Evolutionary conservation across 1,140 invertebrate species (phyloP).

Genomic region (Pachypsylla venusta): DNA sequence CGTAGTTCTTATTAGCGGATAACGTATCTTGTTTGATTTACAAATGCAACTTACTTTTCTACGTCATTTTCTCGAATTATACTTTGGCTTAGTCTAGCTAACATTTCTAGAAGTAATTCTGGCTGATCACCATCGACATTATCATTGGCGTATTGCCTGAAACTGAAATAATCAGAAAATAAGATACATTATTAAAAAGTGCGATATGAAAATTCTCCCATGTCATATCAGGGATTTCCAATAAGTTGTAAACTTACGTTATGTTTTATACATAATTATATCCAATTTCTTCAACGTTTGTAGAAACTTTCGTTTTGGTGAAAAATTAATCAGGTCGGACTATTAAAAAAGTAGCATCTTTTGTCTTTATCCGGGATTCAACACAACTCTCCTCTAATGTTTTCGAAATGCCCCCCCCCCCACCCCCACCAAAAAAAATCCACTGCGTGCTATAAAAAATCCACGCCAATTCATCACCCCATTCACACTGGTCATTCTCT

Average conservation of each 20-base stretch:
- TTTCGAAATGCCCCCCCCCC: too few species aligned
- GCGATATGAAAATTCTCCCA: neutral
- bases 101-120: slow-evolving; percentile 41
- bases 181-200: neutral
- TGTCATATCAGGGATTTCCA: neutral
- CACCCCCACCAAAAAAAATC: too few species aligned
- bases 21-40: too few species aligned
- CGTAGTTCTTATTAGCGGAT: too few species aligned
- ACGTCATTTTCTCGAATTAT: slow-evolving; percentile 38
- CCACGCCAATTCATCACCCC: too few species aligned
- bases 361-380: too few species aligned
- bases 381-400: too few species aligned
- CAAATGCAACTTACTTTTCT: slow-evolving; percentile 38
- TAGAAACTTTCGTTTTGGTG: neutral
- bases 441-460: too few species aligned
- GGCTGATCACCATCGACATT: slow-evolving; percentile 32
- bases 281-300: neutral
- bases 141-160: neutral
- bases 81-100: slow-evolving; percentile 41
- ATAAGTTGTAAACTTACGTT: neutral
- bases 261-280: too few species aligned
- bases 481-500: too few species aligned
- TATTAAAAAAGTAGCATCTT: too few species aligned
- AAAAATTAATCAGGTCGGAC: neutral
- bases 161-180: slow-evolving; percentile 6